Base-by-base conservation (phyloP, 2,797 vertebrate species). In the Anomalospiza imberbis region DNA sequence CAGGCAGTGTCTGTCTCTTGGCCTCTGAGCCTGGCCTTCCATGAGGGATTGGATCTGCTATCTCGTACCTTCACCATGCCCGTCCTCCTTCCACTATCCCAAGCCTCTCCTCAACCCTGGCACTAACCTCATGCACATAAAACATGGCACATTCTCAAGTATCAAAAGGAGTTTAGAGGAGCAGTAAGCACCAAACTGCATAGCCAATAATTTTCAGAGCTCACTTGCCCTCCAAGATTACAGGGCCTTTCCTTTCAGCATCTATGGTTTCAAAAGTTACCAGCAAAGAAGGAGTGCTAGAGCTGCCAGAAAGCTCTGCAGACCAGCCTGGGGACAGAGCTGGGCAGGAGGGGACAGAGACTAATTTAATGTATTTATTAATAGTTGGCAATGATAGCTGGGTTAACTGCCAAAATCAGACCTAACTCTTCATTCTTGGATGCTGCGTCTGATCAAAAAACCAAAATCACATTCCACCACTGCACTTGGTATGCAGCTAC, bases 71-170 rank as follows among this genome's bases (percentile, higher is more conserved):
- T 57, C 55, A 54, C 38, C 47, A 16, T 3, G 20, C 14, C 2
- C 17, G 38, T 21, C 42, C 22, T 83, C 42, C 29, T 66, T 28
- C 32, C 54, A 17, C 10, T 10, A 8, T 24, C 45, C 26, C 42
- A 44, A 77, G 25, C 55, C 47, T 66, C 21, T 75, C 54, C 42
- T 60, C 61, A 70, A 21, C 10, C 10, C 17, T 22, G 51, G 4
- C 12, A 86, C 19, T 21, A 54, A 63, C 5, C 17, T 74, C 44
- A 7, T 2, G 9, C 16, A 9, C 12, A 5, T 8, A 28, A 58
- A 82, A 32, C 14, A 44, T 0, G 0, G 12, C 26, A 77, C 14
- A 7, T 36, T 51, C 51, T 31, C 38, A n/a, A n/a, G 21, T 13
- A 26, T 31, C 72, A 57, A 77, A 53, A 58, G 3, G 15, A 58